Evolutionary conservation across 1,140 invertebrate species (phyloP), one percentile per base, ranked within the genome.

Genomic region (Drosophila albomicans): DNA sequence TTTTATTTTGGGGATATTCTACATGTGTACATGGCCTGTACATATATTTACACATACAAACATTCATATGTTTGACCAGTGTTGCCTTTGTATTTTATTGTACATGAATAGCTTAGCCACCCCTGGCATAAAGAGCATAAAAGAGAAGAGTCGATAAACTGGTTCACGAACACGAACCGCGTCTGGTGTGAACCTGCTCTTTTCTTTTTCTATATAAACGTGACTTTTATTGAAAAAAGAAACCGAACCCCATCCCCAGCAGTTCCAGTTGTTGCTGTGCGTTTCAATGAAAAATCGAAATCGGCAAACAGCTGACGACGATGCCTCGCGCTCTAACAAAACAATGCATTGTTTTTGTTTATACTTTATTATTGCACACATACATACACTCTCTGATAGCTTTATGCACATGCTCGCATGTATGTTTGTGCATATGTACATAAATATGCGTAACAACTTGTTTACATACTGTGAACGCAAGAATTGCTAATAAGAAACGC

Each of bases 401-500:
- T 51, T 38, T 7, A 52, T n/a, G 11, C 32, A 51, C 46, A 63
- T 35, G 11, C 10, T n/a, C 28, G 45, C 13, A 11, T 35, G 8
- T 11, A 35, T 41, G 20, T 13, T 15, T 35, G 38, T 25, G 25
- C 28, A 5, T 61, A 5, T 51, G 41, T 52, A 45, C 15, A 35
- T 58, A 67, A 46, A 68, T 58, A 62, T 74, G 20, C 25, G 35
- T 48, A 59, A 32, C 59, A 71, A 41, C 56, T 76, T 72, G 62
- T 76, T 72, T 72, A 66, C 57, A 66, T 66, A 66, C 7, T 32
- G 30, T 38, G 10, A 32, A 71, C 56, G 62, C 35, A 49, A 70
- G 45, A 62, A 63, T 71, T 75, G 51, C 59, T 63, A 64, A 70
- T 69, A 75, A 70, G 43, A 70, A 57, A 45, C 64, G 41, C 16